Conservation (phyloP, 2,888 invertebrate species). For the Petrolisthes cinctipes region DNA sequence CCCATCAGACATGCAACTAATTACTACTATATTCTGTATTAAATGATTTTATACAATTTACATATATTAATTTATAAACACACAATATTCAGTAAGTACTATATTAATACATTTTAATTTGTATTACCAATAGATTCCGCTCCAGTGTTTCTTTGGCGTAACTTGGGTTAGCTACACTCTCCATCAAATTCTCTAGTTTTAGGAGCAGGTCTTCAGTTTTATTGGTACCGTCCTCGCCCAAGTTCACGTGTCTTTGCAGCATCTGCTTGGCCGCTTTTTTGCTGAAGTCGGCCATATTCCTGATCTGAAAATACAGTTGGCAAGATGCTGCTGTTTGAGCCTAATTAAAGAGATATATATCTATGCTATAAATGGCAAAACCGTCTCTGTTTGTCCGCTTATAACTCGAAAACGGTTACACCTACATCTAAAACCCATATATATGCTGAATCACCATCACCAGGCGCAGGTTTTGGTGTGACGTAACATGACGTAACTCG, state of each 20-base stretch:
- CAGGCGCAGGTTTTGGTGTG: too few relatives aligned
- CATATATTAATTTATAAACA: too few relatives aligned
- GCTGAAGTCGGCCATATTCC: background rate
- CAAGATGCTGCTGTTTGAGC: background rate
- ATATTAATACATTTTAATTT: background rate
- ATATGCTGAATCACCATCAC: too few relatives aligned
- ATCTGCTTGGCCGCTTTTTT: background rate
- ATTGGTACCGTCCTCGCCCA: background rate
- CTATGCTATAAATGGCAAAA: too few relatives aligned
- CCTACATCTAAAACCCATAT: too few relatives aligned
- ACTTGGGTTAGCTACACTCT: background rate
- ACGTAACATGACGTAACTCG: too few relatives aligned
- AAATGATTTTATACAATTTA: too few relatives aligned
- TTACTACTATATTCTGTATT: too few relatives aligned
- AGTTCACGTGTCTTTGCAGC: background rate
- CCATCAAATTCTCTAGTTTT: background rate
- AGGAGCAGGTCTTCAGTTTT: background rate
- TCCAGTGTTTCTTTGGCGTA: background rate
- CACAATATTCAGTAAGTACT: background rate
- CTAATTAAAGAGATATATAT: too few relatives aligned
- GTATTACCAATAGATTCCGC: background rate
- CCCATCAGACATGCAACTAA: too few relatives aligned
- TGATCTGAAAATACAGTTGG: background rate
- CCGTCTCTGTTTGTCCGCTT: too few relatives aligned
- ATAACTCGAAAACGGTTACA: too few relatives aligned